phyloP scores from a whole-genome alignment of 2,888 invertebrate genomes.

The Myathropa florea region DNA sequence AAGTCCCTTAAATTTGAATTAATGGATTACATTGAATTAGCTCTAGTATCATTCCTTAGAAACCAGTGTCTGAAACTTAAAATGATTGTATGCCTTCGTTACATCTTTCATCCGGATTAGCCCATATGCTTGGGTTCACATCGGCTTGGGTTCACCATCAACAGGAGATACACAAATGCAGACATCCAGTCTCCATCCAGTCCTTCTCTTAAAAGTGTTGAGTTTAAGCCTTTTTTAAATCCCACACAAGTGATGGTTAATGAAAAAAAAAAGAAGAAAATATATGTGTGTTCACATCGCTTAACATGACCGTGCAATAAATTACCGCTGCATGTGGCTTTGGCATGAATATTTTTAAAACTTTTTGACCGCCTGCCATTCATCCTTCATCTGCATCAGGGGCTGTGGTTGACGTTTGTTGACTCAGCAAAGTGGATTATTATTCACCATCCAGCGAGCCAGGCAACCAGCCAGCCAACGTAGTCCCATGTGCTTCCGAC shows the following conservation, averaged over 20 bases:
- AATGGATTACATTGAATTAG: too few species aligned
- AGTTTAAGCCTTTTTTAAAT: background rate
- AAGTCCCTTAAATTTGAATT: too few species aligned
- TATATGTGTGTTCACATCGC: background rate
- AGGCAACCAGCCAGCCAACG: background rate
- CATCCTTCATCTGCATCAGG: slow-evolving; percentile 51
- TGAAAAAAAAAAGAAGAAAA: background rate
- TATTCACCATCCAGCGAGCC: slow-evolving; percentile 31
- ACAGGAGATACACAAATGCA: too few species aligned
- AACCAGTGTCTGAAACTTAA: too few species aligned
- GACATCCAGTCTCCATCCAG: too few species aligned
- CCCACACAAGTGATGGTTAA: background rate
- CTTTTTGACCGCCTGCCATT: slow-evolving; percentile 41
- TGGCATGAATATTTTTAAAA: slow-evolving; percentile 23
- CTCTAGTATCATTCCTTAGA: too few species aligned
- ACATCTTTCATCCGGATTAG: too few species aligned
- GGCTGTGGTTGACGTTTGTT: slow-evolving; percentile 52
- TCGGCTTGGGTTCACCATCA: too few species aligned
- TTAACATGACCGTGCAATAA: slow-evolving; percentile 1
- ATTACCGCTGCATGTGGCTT: slow-evolving; percentile 23
- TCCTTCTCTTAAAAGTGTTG: too few species aligned
- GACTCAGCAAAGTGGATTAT: slow-evolving; percentile 51
- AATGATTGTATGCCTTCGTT: too few species aligned
- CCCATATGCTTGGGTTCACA: too few species aligned
- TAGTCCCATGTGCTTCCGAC: slow-evolving; percentile 2